phyloP scores from a whole-genome alignment of 2,888 invertebrate genomes.

The Anoplius nigerrimus region DNA sequence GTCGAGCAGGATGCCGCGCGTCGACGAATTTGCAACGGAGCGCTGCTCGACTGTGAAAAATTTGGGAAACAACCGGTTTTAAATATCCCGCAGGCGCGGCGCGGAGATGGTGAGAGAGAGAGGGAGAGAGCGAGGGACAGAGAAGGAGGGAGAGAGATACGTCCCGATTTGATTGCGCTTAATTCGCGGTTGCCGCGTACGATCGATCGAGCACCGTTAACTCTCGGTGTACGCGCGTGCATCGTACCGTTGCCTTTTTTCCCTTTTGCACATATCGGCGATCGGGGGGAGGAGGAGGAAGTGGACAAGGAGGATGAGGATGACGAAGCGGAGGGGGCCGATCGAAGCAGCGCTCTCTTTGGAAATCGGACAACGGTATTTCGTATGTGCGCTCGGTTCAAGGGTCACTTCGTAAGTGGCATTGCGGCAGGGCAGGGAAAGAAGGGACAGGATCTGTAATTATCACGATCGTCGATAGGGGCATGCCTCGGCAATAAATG shows the following conservation, averaged over 20 bases:
- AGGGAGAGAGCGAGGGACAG: no score
- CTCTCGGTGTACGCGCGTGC: no score
- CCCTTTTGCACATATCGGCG: no score
- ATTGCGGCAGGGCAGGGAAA: constrained; percentile 42
- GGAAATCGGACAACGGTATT: constrained; percentile 55
- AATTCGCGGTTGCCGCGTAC: constrained; percentile 21
- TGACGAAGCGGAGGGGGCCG: no score
- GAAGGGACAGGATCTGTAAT: constrained; percentile 36
- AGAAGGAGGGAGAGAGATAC: constrained; percentile 1
- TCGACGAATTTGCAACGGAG: no score
- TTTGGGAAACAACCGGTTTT: no score
- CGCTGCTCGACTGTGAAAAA: no score
- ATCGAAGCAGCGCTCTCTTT: constrained; percentile 33
- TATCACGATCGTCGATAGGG: constrained; percentile 29
- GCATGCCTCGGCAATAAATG: constrained; percentile 30
- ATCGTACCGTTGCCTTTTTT: no score
- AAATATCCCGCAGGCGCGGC: no score
- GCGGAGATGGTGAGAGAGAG: background rate
- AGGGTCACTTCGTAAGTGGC: constrained; percentile 51
- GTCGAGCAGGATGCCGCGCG: no score
- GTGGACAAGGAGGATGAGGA: no score
- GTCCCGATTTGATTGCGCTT: constrained; percentile 9
- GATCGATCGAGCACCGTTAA: constrained; percentile 4
- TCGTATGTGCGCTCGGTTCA: constrained; percentile 40
- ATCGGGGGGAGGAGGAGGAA: no score